Conservation (phyloP, 64 coral and sea anemone genomes). For the Catalaphyllia jardinei region DNA sequence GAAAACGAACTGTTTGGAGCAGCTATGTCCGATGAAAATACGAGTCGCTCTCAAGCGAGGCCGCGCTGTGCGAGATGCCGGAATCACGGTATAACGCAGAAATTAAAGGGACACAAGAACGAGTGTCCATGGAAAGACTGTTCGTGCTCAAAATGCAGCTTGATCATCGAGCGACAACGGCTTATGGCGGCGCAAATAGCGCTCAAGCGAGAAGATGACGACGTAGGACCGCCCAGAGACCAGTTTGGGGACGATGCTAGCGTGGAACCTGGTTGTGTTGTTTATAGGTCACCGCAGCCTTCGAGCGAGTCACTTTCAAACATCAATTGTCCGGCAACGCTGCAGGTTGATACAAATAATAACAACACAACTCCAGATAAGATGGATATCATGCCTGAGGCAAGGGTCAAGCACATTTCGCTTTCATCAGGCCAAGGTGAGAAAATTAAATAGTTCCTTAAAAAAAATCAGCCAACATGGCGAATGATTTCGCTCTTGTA, state of each 20-base stretch:
- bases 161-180: conserved; percentile 96
- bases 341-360: conserved; percentile 26
- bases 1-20: neutral
- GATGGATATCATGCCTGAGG: neutral
- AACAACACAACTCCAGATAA: neutral
- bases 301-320: neutral
- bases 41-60: conserved; percentile 33
- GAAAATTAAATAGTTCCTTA: neutral
- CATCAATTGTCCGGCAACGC: neutral
- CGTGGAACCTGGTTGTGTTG: conserved; percentile 31
- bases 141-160: conserved; percentile 87
- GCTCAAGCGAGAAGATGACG: conserved; percentile 86
- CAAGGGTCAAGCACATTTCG: neutral
- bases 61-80: conserved; percentile 94
- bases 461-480: neutral
- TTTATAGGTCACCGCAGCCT: neutral
- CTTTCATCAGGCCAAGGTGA: conserved; percentile 3
- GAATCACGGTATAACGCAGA: conserved; percentile 84
- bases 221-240: neutral
- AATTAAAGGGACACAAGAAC: conserved; percentile 94
- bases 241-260: conserved; percentile 7
- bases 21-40: conserved; percentile 78
- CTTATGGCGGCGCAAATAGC: conserved; percentile 97
- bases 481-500: neutral
- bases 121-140: conserved; percentile 97